Conservation (phyloP, 2,888 invertebrate species). For the Spisula solida region DNA sequence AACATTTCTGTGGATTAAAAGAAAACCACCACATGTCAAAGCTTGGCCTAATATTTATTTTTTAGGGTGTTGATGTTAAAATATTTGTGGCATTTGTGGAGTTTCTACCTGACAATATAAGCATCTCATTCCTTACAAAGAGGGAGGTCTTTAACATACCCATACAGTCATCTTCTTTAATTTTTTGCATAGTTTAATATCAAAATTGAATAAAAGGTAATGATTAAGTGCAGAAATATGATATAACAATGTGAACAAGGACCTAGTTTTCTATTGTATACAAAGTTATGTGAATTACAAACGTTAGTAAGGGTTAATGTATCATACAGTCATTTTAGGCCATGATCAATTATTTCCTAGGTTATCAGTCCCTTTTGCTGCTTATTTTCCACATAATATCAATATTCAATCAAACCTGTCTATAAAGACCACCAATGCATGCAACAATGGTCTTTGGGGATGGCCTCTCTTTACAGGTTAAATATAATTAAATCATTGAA, state of each 20-base stretch:
- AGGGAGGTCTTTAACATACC: not conserved
- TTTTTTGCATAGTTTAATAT: not conserved
- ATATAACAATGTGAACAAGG: constrained; percentile 1
- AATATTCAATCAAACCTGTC: not conserved
- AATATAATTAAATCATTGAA: too few species aligned
- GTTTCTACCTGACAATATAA: not conserved
- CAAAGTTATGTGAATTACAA: not conserved
- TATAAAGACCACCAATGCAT: not conserved
- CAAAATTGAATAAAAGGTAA: not conserved
- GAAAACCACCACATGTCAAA: too few species aligned
- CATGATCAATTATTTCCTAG: too few species aligned
- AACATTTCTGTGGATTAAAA: too few species aligned
- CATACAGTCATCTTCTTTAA: not conserved
- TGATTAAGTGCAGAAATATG: constrained; percentile 5
- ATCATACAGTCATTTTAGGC: too few species aligned
- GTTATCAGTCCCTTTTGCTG: too few species aligned
- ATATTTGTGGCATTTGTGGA: not conserved
- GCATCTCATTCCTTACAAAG: not conserved
- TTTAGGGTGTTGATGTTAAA: not conserved
- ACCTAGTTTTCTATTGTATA: not conserved
- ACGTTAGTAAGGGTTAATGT: too few species aligned
- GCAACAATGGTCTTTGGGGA: too few species aligned
- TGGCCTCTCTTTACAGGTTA: too few species aligned
- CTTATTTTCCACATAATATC: too few species aligned
- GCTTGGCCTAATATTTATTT: not conserved